These are phyloP conservation scores for Omphaloscelis lunosa DNA, from an alignment of 2,888 invertebrate genomes.

Conservation along the genomic window DNA sequence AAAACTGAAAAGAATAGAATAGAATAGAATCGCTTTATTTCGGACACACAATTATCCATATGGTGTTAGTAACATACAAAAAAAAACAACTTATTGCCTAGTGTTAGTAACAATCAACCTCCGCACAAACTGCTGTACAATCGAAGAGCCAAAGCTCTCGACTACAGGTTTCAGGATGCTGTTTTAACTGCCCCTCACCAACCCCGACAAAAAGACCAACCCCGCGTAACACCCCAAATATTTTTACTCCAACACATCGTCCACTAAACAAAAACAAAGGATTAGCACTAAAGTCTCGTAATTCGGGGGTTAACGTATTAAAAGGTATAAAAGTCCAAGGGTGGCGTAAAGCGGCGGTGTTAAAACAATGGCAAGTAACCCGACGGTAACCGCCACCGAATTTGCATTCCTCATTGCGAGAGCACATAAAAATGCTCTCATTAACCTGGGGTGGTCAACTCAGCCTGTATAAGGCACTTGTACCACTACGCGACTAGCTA, in stretches of 20 bases:
- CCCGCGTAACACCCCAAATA: constrained; percentile 50
- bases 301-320: constrained; percentile 84
- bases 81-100: too few species aligned
- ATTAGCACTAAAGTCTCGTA: constrained; percentile 79
- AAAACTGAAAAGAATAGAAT: too few species aligned
- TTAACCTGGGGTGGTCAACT: constrained; percentile 87
- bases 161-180: too few species aligned
- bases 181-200: too few species aligned
- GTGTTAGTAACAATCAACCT: too few species aligned
- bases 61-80: too few species aligned
- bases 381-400: constrained; percentile 85
- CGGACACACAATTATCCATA: too few species aligned
- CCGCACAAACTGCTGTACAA: too few species aligned
- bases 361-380: constrained; percentile 87
- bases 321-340: constrained; percentile 83
- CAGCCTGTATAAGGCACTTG: constrained; percentile 69
- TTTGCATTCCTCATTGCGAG: constrained; percentile 90
- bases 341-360: constrained; percentile 81
- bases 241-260: constrained; percentile 61
- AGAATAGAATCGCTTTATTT: too few species aligned
- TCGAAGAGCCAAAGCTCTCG: too few species aligned
- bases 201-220: constrained; percentile 18
- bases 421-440: constrained; percentile 90
- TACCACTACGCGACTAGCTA: not conserved
- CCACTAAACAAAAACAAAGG: constrained; percentile 78